Evolutionary conservation across 92 coral and sea anemone species (phyloP).

Genomic region (Porites evermanni): DNA sequence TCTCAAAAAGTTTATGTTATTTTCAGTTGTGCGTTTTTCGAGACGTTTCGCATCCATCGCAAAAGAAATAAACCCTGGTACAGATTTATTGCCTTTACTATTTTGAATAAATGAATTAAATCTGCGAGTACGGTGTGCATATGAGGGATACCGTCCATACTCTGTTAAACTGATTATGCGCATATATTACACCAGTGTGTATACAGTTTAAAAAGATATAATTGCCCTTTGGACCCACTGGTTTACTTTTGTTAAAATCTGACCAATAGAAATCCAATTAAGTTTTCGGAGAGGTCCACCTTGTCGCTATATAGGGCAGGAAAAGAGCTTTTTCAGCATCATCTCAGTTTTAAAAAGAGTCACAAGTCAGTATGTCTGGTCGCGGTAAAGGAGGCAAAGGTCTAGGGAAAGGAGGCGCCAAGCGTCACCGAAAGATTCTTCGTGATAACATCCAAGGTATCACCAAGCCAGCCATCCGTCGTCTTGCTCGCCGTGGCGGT

Average conservation of each 20-base stretch:
- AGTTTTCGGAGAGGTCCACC: slow-evolving; percentile 17
- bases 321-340: neutral
- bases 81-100: neutral
- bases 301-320: neutral
- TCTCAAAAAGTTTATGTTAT: neutral
- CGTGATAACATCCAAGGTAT: slow-evolving; percentile 97
- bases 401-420: slow-evolving; percentile 97
- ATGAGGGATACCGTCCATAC: neutral
- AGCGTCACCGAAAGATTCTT: slow-evolving; percentile 94
- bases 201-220: neutral
- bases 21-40: neutral
- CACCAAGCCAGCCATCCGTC: slow-evolving; percentile 97
- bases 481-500: slow-evolving; percentile 95
- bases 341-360: neutral
- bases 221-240: neutral
- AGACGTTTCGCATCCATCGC: neutral
- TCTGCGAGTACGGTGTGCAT: neutral
- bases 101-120: neutral
- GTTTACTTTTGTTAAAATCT: neutral
- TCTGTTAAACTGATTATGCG: neutral
- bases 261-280: neutral
- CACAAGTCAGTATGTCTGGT: slow-evolving; percentile 67
- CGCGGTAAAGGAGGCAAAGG: slow-evolving; percentile 96
- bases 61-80: no score
- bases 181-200: neutral